These are phyloP conservation scores for Brachymystax lenok DNA, from an alignment of 2,797 vertebrate species.

Conservation along the genomic window DNA sequence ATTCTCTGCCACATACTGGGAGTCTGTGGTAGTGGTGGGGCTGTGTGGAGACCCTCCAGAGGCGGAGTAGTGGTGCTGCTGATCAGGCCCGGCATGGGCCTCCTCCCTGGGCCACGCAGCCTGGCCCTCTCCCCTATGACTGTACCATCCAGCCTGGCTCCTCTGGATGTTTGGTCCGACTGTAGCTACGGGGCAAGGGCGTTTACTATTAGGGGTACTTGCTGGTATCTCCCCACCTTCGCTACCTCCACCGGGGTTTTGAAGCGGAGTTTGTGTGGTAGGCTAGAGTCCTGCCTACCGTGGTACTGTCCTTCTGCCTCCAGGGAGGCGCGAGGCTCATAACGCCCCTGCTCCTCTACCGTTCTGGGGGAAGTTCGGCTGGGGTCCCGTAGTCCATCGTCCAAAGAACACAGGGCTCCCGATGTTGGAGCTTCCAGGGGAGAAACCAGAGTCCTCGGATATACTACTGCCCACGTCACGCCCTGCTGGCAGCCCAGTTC, in stretches of 20 bases:
- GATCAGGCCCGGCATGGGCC: slow-evolving; percentile 10
- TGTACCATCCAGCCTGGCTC: slow-evolving; percentile 34
- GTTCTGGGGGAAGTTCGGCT: slow-evolving; percentile 49
- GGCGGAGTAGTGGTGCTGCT: slow-evolving; percentile 33
- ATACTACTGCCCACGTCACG: slow-evolving; percentile 43
- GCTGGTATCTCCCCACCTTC: slow-evolving; percentile 30
- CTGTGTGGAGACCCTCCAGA: slow-evolving; percentile 30
- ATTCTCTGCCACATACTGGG: slow-evolving; percentile 56
- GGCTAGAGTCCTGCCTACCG: slow-evolving; percentile 56
- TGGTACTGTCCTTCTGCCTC: slow-evolving; percentile 33
- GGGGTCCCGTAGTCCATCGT: slow-evolving; percentile 64
- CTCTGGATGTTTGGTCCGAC: slow-evolving; percentile 55
- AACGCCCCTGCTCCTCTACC: slow-evolving; percentile 47
- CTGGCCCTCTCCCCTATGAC: slow-evolving; percentile 29
- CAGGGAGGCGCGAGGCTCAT: slow-evolving; percentile 36
- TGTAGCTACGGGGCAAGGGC: slow-evolving; percentile 44
- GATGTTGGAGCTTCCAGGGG: slow-evolving; percentile 70
- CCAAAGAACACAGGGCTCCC: slow-evolving; percentile 77
- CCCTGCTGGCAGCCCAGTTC: slow-evolving; percentile 10
- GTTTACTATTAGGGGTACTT: slow-evolving; percentile 24
- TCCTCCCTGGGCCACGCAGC: slow-evolving; percentile 50
- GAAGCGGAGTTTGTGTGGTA: slow-evolving; percentile 85
- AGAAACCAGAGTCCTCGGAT: slow-evolving; percentile 73
- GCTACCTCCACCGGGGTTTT: slow-evolving; percentile 59
- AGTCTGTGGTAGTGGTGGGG: slow-evolving; percentile 35